Base-by-base conservation (phyloP, 2,888 invertebrate species). In the Tholera decimalis region DNA sequence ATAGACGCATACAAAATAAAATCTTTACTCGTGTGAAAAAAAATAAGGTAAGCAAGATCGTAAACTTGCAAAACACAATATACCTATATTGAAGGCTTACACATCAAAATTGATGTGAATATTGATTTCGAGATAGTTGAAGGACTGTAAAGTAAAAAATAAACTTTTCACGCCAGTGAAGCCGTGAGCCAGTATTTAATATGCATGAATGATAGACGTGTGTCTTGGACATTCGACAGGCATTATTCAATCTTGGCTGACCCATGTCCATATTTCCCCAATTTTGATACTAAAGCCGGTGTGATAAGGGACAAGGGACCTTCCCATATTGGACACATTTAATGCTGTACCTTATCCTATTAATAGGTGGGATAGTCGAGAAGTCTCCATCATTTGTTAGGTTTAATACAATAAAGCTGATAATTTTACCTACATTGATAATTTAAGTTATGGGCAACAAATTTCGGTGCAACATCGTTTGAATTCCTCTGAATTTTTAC, bases 211-310 rank as follows among this genome's bases (percentile, higher is more conserved):
- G 33, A 67, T 53, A 1, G 33, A n/a, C 30, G 22, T 35, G 15
- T 47, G 41, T 28, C 53, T 9, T 24, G 15, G 7, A 37, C 9
- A 44, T 44, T 68, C 20, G 35, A 15, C 44, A 64, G 20, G 35
- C 56, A 20, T 26, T 35, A 15, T 20, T 9, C 8, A 11, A 46
- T 46, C 11, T 35, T 9, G 11, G 37, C 11, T 26, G 69, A 39
- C 69, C 46, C 13, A 20, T 65, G 24, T 57, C 57, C 2, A 22
- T 33, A 46, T 30, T 33, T 11, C 35, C 28, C 22, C 37, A 37
- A 37, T 57, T 46, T 57, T 15, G 9, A 9, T 58, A 47, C 11
- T 18, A 58, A 65, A 58, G 15, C n/a, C 30, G 9, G 24, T 56
- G 2, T 69, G 59, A 57, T 33, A 46, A 22, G 30, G 37, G 64